These are phyloP conservation scores for Indicator maculatus DNA, from an alignment of 2,113 vertebrate genomes.

Conservation along the genomic window DNA sequence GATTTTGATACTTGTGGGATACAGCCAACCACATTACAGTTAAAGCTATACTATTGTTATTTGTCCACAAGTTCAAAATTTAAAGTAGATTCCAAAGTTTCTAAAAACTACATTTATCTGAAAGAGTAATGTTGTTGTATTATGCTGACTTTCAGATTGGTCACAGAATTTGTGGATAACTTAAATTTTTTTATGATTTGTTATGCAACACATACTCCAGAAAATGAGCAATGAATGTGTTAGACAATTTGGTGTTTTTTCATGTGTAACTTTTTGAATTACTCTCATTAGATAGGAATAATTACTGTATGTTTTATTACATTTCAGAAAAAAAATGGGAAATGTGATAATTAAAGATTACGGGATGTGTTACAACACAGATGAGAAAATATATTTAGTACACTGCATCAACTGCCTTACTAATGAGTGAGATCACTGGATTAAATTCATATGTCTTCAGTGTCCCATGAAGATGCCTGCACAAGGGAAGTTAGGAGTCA, in stretches of 20 bases:
- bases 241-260: neutral
- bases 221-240: neutral
- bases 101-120: neutral
- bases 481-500: neutral
- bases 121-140: neutral
- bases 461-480: neutral
- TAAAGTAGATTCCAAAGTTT: neutral
- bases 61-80: neutral
- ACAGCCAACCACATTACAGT: neutral
- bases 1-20: neutral
- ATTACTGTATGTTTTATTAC: neutral
- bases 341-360: conserved; percentile 6
- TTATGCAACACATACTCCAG: neutral
- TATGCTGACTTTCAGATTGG: neutral
- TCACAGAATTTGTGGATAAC: neutral
- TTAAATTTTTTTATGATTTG: neutral
- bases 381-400: neutral
- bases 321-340: neutral
- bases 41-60: neutral
- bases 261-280: neutral
- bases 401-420: neutral
- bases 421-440: neutral
- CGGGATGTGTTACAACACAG: neutral
- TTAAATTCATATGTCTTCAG: neutral
- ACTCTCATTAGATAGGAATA: neutral